Percentiles rank a stretch among this genome's conserved stretches.
Conservation (phyloP, 2,888 invertebrate genomes). For the Clunio marinus region DNA sequence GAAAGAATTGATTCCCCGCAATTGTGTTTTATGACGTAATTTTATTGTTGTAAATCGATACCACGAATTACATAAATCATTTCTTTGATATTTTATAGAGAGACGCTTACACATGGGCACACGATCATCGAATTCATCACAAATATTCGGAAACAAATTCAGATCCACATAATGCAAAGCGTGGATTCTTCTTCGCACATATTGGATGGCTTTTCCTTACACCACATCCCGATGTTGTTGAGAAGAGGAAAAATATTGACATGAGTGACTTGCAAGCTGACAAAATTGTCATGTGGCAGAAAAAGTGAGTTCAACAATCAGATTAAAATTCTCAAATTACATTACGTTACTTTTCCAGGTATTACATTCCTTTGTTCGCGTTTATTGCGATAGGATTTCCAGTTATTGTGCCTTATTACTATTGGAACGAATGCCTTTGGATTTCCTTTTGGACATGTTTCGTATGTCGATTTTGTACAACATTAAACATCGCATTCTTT, state of each 20-base stretch:
- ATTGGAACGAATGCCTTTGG: conserved; percentile 76
- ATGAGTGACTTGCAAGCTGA: conserved; percentile 68
- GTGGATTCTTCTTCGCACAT: conserved; percentile 89
- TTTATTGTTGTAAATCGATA: conserved; percentile 14
- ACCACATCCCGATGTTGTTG: conserved; percentile 74
- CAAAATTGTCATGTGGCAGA: conserved; percentile 72
- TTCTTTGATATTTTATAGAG: conserved; percentile 54
- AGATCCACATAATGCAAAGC: conserved; percentile 55
- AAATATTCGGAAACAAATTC: conserved; percentile 84
- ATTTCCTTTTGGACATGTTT: conserved; percentile 81
- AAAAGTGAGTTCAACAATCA: conserved; percentile 52
- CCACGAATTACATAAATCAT: too few species aligned
- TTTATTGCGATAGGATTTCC: conserved; percentile 66
- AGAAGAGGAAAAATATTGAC: conserved; percentile 63
- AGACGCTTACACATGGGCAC: conserved; percentile 79
- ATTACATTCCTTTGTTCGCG: conserved; percentile 67
- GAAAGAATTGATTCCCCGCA: background rate
- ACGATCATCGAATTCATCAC: conserved; percentile 85
- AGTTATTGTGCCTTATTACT: conserved; percentile 71
- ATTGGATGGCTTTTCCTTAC: conserved; percentile 86
- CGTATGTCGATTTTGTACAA: conserved; percentile 75
- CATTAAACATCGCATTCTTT: conserved; percentile 86
- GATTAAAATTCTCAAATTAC: background rate
- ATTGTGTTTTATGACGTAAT: background rate
- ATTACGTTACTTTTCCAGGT: conserved; percentile 51